Percentiles rank a stretch among this genome's conserved stretches.
Conservation (phyloP, 2,113 vertebrate species). For the Tetrao urogallus region DNA sequence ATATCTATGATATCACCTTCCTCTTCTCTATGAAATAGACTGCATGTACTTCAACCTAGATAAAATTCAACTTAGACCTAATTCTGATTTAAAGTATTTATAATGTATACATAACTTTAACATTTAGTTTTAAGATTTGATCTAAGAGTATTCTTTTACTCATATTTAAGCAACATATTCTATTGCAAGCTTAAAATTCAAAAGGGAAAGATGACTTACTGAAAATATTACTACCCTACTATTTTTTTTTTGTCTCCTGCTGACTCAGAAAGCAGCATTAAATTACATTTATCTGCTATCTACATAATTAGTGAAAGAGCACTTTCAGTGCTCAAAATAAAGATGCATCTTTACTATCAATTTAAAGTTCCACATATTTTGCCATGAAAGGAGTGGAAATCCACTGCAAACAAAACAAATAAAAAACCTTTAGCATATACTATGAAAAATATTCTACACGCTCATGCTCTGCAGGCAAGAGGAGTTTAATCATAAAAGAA, state of each 20-base stretch:
- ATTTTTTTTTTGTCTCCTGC: not conserved
- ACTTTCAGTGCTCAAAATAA: not conserved
- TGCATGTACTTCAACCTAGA: not conserved
- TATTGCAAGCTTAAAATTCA: not conserved
- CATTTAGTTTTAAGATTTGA: not conserved
- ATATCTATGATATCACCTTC: not conserved
- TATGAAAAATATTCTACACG: not conserved
- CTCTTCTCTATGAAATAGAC: not conserved
- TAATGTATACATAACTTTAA: not conserved
- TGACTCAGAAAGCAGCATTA: rapidly evolving
- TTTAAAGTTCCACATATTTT: not conserved
- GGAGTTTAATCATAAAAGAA: not conserved
- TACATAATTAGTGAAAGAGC: not conserved
- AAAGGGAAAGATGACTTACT: not conserved
- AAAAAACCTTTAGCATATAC: not conserved
- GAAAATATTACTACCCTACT: not conserved
- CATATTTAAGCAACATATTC: not conserved
- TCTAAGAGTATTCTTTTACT: not conserved
- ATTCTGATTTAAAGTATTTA: not conserved
- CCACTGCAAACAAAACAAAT: rapidly evolving
- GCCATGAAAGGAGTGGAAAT: not conserved
- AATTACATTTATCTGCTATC: not conserved
- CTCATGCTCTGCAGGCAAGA: not conserved
- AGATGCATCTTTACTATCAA: not conserved
- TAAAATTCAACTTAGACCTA: not conserved